A percentile compares a stretch with the other conserved stretches of the same genome.
These are phyloP conservation scores for Jacana jacana DNA, from an alignment of 2,113 vertebrate species.

Conservation along the genomic window DNA sequence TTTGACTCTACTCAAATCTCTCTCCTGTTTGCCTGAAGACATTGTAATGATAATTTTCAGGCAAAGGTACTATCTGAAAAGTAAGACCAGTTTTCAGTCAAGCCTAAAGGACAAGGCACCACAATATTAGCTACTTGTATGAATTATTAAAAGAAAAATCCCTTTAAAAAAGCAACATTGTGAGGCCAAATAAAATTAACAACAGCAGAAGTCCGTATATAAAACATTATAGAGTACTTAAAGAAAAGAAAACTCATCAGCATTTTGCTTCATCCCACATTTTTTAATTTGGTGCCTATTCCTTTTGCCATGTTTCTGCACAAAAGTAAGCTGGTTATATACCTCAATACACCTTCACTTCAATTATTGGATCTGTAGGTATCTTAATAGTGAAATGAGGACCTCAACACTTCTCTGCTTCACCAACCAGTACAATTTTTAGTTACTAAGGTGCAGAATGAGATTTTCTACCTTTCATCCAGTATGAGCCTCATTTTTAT, in stretches of 20 bases:
- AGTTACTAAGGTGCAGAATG: not conserved
- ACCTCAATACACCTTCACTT: not conserved
- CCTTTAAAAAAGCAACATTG: not conserved
- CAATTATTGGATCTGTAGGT: not conserved
- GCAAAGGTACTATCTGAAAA: not conserved
- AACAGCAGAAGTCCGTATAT: not conserved
- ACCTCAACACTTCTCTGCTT: not conserved
- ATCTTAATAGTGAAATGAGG: not conserved
- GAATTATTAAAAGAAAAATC: not conserved
- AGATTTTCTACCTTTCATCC: not conserved
- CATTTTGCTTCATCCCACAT: not conserved
- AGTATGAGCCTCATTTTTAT: not conserved
- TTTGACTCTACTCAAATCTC: not conserved
- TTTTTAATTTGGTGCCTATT: not conserved
- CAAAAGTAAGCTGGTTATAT: not conserved
- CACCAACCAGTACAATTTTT: not conserved
- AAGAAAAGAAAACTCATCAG: not conserved
- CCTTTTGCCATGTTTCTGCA: not conserved
- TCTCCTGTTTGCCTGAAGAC: not conserved
- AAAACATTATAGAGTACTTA: not conserved
- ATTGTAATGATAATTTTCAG: not conserved
- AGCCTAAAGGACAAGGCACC: not conserved
- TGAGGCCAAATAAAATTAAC: not conserved
- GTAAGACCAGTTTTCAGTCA: not conserved
- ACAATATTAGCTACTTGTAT: not conserved